Conservation (phyloP, 2,113 vertebrate species). For the Phyllostomus hastatus region DNA sequence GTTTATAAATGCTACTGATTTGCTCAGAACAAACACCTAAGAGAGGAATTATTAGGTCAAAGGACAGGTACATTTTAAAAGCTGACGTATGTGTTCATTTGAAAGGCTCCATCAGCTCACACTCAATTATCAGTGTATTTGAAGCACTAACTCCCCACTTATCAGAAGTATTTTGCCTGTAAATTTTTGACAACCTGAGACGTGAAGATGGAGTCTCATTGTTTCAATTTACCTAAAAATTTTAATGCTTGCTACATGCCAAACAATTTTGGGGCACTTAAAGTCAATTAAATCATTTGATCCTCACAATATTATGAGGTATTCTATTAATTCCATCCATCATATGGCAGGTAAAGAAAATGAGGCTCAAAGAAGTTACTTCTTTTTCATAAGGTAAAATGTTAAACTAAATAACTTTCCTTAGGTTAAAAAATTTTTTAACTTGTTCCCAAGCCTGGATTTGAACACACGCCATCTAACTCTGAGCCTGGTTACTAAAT, state of each 20-base stretch:
- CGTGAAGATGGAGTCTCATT: not conserved
- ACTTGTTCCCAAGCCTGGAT: not conserved
- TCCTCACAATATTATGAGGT: not conserved
- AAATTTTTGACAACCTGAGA: not conserved
- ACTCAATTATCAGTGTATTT: not conserved
- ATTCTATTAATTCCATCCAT: not conserved
- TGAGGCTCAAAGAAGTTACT: not conserved
- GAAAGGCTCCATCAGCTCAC: not conserved
- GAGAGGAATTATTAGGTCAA: not conserved
- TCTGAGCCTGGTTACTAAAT: not conserved
- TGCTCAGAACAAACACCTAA: not conserved
- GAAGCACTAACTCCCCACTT: not conserved
- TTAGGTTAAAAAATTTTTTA: not conserved
- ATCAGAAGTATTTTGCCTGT: not conserved
- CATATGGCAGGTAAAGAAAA: not conserved
- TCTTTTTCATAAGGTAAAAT: not conserved
- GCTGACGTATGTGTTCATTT: not conserved
- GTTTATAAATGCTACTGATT: not conserved
- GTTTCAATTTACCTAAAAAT: conserved; percentile 32
- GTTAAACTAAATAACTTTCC: not conserved
- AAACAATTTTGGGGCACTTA: not conserved
- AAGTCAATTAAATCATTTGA: not conserved
- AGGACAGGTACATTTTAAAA: not conserved
- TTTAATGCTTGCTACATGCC: not conserved
- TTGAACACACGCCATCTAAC: not conserved